Conservation (phyloP, 2,113 vertebrate genomes). For the Tragelaphus strepsiceros region DNA sequence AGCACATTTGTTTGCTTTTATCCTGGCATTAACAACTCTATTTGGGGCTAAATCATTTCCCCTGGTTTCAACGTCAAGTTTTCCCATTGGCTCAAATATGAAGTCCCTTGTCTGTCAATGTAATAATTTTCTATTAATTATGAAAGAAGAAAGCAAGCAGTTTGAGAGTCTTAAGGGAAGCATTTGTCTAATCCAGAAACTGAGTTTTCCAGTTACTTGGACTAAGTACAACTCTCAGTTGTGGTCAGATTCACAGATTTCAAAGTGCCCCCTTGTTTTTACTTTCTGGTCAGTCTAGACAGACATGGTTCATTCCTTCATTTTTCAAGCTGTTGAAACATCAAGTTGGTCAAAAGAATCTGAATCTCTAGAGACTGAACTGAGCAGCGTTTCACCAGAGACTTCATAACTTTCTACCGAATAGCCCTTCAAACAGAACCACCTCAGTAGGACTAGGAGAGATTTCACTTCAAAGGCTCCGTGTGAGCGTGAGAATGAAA, state of each 20-base stretch:
- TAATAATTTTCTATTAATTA: slow-evolving; percentile 78
- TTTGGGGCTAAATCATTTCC: slow-evolving; percentile 58
- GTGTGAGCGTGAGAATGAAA: neutral
- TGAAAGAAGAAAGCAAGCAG: slow-evolving; percentile 74
- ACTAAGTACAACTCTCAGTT: slow-evolving; percentile 78
- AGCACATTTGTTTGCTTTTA: slow-evolving; percentile 68
- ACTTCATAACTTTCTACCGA: slow-evolving; percentile 16
- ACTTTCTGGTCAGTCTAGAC: slow-evolving; percentile 80
- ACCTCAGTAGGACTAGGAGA: neutral
- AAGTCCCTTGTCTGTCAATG: slow-evolving; percentile 67
- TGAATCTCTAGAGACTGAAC: slow-evolving; percentile 56
- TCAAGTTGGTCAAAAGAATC: slow-evolving; percentile 70
- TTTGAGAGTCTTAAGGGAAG: slow-evolving; percentile 78
- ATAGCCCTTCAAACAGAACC: neutral
- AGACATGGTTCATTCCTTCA: slow-evolving; percentile 73
- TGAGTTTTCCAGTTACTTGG: slow-evolving; percentile 82
- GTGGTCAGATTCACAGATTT: slow-evolving; percentile 81
- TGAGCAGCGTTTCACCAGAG: slow-evolving; percentile 46
- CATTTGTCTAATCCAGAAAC: slow-evolving; percentile 79
- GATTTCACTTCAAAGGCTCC: slow-evolving; percentile 37
- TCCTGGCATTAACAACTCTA: slow-evolving; percentile 62
- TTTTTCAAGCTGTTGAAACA: slow-evolving; percentile 76
- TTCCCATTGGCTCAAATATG: slow-evolving; percentile 62
- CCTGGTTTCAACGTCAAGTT: slow-evolving; percentile 56
- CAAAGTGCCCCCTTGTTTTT: slow-evolving; percentile 81